A percentile compares a stretch with the other conserved stretches of the same genome.
Conservation (phyloP, 2,113 vertebrate species). For the Etheostoma spectabile region DNA sequence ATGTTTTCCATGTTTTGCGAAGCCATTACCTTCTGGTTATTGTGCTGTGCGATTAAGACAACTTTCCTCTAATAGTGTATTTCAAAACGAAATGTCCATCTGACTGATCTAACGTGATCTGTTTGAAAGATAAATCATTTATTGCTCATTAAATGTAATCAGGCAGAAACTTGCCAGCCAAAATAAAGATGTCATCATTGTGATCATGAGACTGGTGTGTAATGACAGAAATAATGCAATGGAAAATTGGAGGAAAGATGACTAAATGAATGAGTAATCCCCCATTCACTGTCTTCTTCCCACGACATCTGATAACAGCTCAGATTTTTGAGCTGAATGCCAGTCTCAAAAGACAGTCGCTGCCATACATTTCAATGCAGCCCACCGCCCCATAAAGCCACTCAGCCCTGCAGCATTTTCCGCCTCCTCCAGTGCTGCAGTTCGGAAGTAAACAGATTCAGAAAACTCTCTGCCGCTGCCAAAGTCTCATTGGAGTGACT, state of each 20-base stretch:
- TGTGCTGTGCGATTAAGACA: slow-evolving; percentile 59
- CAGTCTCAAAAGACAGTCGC: slow-evolving; percentile 58
- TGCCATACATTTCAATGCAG: slow-evolving; percentile 61
- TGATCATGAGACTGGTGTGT: slow-evolving; percentile 70
- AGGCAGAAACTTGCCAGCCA: slow-evolving; percentile 75
- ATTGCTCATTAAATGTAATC: slow-evolving; percentile 79
- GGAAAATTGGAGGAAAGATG: slow-evolving; percentile 75
- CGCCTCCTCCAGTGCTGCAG: slow-evolving; percentile 65
- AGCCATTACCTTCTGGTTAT: slow-evolving; percentile 61
- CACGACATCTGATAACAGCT: slow-evolving; percentile 70
- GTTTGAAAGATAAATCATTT: slow-evolving; percentile 70
- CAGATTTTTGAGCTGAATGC: slow-evolving; percentile 65
- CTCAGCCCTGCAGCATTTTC: slow-evolving; percentile 62
- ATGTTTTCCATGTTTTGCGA: slow-evolving; percentile 43
- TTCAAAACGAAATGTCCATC: slow-evolving; percentile 66
- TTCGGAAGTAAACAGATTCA: slow-evolving; percentile 75
- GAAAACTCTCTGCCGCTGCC: slow-evolving; percentile 52
- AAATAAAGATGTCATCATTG: slow-evolving; percentile 82
- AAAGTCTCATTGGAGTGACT: slow-evolving; percentile 62
- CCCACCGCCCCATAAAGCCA: slow-evolving; percentile 60
- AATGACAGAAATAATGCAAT: slow-evolving; percentile 75
- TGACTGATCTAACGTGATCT: slow-evolving; percentile 67
- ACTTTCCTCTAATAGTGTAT: slow-evolving; percentile 62
- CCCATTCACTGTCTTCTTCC: slow-evolving; percentile 73
- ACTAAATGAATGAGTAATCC: slow-evolving; percentile 78